Conservation (phyloP, 2,113 vertebrate genomes). For the Oryzias javanicus region DNA sequence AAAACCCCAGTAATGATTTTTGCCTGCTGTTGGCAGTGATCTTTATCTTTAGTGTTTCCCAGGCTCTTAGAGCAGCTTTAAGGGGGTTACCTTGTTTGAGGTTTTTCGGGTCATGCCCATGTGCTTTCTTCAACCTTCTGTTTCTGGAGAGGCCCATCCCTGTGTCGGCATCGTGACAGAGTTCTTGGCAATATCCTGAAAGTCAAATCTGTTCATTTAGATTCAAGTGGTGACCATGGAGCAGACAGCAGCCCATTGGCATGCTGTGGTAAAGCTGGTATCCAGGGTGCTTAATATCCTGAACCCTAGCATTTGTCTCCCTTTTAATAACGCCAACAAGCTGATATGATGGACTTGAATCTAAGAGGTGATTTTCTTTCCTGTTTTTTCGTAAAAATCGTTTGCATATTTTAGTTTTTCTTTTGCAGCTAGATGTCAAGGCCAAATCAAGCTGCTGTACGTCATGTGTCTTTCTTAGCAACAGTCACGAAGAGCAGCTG, state of each 20-base stretch:
- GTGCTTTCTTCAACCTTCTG: constrained; percentile 64
- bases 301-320: constrained; percentile 23
- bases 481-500: background rate
- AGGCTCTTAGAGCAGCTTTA: constrained; percentile 50
- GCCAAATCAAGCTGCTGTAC: background rate
- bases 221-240: constrained; percentile 79
- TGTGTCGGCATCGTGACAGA: constrained; percentile 61
- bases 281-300: constrained; percentile 42
- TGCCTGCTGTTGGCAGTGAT: constrained; percentile 20
- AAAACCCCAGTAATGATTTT: constrained; percentile 27
- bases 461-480: constrained; percentile 2
- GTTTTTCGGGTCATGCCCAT: constrained; percentile 59
- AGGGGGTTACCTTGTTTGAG: constrained; percentile 58
- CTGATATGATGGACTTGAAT: constrained; percentile 8
- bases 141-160: constrained; percentile 65
- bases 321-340: constrained; percentile 30
- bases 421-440: background rate
- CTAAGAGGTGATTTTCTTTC: background rate
- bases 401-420: background rate
- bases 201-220: constrained; percentile 83
- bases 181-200: constrained; percentile 79
- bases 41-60: constrained; percentile 44
- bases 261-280: constrained; percentile 48
- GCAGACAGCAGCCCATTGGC: constrained; percentile 65
- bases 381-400: background rate